Evolutionary conservation across 2,113 vertebrate species (phyloP), one percentile per base, ranked within the genome.

Genomic region (Halcyon malimbica): DNA sequence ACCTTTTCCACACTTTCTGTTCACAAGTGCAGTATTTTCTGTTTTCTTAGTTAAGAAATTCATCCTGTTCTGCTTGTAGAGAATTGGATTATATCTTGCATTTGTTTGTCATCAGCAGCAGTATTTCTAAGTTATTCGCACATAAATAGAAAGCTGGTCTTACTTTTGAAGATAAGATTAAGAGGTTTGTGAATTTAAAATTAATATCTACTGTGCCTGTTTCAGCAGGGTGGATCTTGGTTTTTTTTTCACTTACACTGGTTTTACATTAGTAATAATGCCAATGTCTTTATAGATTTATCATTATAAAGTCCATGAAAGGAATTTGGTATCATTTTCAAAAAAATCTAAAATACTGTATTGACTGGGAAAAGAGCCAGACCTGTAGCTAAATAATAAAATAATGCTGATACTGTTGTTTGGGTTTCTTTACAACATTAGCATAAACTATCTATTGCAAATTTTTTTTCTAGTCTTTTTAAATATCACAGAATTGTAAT

Each of bases 81-180:
- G 82, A 65, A 56, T 3, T 59, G 67, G 76, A 29, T 92, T 94
- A 37, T 70, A 63, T 56, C 48, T 73, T 91, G 41, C 35, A 41
- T 86, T 89, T 94, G 85, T 86, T 94, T 93, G 37, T 78, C 65
- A 94, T 46, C 42, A 90, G 46, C 79, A 75, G 42, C 54, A 29
- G 63, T 77, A 9, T 65, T 69, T 80, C 37, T 62, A 76, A 83
- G 71, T 50, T 88, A 41, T 73, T 93, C 89, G 54, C 50, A 84
- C 21, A 5, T 65, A 39, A 59, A 42, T 31, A 64, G 67, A 79
- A 93, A 90, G 20, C 12, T 50, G 19, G 37, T 26, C 23, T 75
- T 37, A 31, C 33, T 57, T 83, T 71, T 77, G 39, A 79, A 65
- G 44, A 51, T 44, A 42, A 86, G 70, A 64, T 46, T 26, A 21